Base-by-base conservation (phyloP, 2,113 vertebrate species). In the Lota lota region DNA sequence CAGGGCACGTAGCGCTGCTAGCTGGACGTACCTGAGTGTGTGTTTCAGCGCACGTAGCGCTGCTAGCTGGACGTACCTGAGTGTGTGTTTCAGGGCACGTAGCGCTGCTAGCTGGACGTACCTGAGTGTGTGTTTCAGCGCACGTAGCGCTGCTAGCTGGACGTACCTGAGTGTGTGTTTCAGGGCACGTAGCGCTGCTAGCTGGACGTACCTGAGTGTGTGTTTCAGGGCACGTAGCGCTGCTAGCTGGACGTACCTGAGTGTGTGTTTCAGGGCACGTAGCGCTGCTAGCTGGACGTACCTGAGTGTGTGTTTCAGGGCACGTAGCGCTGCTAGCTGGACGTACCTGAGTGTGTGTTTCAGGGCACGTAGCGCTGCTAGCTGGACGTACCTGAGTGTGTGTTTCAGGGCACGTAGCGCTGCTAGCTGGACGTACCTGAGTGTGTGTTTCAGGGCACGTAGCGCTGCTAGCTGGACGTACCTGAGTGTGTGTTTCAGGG, bases 401-500 rank as follows among this genome's bases (percentile, higher is more conserved):
- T 92, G 83, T 76, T 88, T 92, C 24, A 96, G 85, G 50, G 93
- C 93, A 2, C 24, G n/a, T 24, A 24, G 2, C 24, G 2, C 24
- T 2, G 24, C n/a, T n/a, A n/a, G 24, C 2, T 59, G n/a, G n/a
- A 2, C 2, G 57, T 59, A 18, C n/a, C 12, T 59, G 21, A 2
- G 20, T 22, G 59, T 61, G 22, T 70, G 51, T 63, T 22, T 4
- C 6, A 14, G 22, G 40, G 5, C 0, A 22, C 11, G 16, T 15
- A 24, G 47, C 47, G 47, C n/a, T 18, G 16, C 63, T 10, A 72
- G 22, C 36, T 10, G 36, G 36, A 3, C 36, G 20, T 81, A 92
- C 92, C 91, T 73, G 69, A 96, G 85, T 16, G 92, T 92, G 73
- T 92, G 83, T 76, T 88, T 92, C 24, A 96, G 86, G 50, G 93